A percentile compares a stretch with the other conserved stretches of the same genome.
Evolutionary conservation across 2,888 invertebrate species (phyloP).

Genomic region (Apamea sordens): DNA sequence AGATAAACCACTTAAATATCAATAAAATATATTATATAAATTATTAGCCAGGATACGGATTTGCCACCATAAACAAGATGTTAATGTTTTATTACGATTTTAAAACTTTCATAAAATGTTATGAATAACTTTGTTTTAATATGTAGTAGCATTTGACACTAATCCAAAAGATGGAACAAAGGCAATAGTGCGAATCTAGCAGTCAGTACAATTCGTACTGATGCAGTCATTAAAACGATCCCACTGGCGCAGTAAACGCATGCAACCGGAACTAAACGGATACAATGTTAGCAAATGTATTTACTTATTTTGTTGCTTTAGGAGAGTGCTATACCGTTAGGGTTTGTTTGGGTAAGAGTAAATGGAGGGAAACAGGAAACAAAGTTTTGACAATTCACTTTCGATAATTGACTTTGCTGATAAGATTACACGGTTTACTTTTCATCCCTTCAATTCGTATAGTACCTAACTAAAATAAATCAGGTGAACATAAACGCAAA

Average conservation of each 20-base stretch:
- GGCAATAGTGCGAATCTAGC: background rate
- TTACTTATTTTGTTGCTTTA: slow-evolving; percentile 13
- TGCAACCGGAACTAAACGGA: slow-evolving; percentile 18
- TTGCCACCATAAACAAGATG: too few species aligned
- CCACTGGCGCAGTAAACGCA: slow-evolving; percentile 12
- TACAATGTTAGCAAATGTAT: slow-evolving; percentile 15
- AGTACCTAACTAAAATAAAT: background rate
- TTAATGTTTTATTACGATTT: too few species aligned
- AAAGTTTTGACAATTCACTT: background rate
- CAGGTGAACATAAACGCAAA: background rate
- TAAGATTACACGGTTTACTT: background rate
- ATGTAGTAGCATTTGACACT: background rate
- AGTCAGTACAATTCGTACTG: slow-evolving; percentile 14
- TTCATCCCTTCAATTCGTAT: background rate
- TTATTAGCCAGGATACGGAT: too few species aligned
- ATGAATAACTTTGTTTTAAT: too few species aligned
- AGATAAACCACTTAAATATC: too few species aligned
- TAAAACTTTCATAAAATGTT: too few species aligned
- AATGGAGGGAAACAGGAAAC: background rate
- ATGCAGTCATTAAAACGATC: slow-evolving; percentile 33
- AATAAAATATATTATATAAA: too few species aligned
- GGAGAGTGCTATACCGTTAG: background rate
- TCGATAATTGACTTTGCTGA: background rate
- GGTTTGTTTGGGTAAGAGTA: background rate
- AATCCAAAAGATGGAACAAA: slow-evolving; percentile 17